These are phyloP conservation scores for Silurus glanis DNA, from an alignment of 2,113 vertebrate genomes.

Conservation along the genomic window DNA sequence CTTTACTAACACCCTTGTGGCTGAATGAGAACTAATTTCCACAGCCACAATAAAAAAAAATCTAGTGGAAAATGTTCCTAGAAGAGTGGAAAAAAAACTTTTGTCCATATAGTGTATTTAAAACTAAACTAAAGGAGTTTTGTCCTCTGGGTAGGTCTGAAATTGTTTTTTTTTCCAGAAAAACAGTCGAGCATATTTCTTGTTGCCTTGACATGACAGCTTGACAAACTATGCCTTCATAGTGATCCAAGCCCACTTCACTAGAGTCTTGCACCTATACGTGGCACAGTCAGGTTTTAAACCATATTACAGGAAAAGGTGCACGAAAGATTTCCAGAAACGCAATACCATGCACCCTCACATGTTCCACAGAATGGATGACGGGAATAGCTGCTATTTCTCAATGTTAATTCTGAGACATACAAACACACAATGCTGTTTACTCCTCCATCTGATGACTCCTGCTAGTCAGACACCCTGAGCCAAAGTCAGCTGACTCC, in stretches of 20 bases:
- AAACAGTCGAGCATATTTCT: background rate
- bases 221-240: background rate
- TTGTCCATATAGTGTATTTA: too few relatives aligned
- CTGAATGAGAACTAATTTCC: too few relatives aligned
- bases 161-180: background rate
- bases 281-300: background rate
- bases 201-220: background rate
- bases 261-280: background rate
- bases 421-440: background rate
- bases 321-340: background rate
- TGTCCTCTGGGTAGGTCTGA: background rate
- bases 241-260: background rate
- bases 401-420: background rate
- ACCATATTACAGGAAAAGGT: background rate
- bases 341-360: background rate
- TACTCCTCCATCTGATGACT: conserved; percentile 16
- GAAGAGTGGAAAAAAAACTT: too few relatives aligned
- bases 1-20: too few relatives aligned
- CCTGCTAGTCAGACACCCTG: background rate
- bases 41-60: too few relatives aligned
- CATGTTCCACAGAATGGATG: background rate
- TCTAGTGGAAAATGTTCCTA: too few relatives aligned
- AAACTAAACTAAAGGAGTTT: background rate
- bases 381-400: background rate
- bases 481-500: conserved; percentile 23